Evolutionary conservation across 2,113 vertebrate genomes (phyloP), one percentile per base, ranked within the genome.

Genomic region (Ictalurus furcatus): DNA sequence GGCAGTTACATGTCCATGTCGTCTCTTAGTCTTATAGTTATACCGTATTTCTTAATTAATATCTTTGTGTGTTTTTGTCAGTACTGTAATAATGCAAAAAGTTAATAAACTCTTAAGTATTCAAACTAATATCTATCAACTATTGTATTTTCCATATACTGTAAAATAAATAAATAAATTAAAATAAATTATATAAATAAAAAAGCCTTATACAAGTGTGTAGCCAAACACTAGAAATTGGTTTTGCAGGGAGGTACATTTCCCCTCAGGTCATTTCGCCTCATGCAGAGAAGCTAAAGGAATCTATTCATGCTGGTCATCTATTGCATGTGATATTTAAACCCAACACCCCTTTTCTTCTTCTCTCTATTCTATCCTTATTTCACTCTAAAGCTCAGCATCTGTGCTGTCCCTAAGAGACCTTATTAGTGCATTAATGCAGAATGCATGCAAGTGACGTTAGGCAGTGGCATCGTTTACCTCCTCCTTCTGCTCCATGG

Each of bases 261-360:
- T 23, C 48, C 76, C 34, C 48, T 58, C 48, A n/a, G 61, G 63
- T 59, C 89, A 92, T 92, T 54, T 30, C 73, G 84, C 71, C 67
- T 52, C 92, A 93, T 88, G 88, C 90, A 78, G 92, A 87, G 90
- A 91, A 91, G 88, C 90, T 88, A 80, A 88, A 79, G 79, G 88
- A 84, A 65, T 48, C 88, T 91, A 92, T 93, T 93, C 90, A 93
- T 89, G 69, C 90, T 85, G 91, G 87, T 89, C 67, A 84, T 91
- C 91, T 90, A 90, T 92, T 81, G 88, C 76, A 85, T 91, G 88
- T 93, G 86, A 94, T 92, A 94, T 93, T 93, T 88, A 93, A 92
- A 92, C 91, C 88, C 89, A 89, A 88, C 86, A 91, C 92, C 81
- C 82, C 34, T 59, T 90, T 63, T 58, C 61, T 88, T 83, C 85